Conservation (phyloP, 1,140 invertebrate species). For the Limonius californicus region DNA sequence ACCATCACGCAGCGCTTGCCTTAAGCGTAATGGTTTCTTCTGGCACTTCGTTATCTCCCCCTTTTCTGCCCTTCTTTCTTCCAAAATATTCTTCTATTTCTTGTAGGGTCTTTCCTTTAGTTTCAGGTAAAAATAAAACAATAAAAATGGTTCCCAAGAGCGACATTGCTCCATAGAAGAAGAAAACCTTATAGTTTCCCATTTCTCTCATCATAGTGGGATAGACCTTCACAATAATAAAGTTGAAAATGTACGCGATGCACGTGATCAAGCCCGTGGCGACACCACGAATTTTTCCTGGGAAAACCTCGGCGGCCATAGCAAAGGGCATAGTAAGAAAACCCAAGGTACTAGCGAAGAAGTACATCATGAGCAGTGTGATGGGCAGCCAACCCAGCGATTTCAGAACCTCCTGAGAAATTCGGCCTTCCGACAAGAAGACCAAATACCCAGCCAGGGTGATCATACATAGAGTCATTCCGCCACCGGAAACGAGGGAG, state of each 20-base stretch:
- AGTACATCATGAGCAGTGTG: conserved; percentile 55
- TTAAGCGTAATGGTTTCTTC: too few species aligned
- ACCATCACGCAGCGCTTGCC: too few species aligned
- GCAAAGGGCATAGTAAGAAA: conserved; percentile 68
- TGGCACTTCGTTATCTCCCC: too few species aligned
- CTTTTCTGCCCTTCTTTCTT: not conserved
- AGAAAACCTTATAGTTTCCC: conserved; percentile 62
- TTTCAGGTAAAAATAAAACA: conserved; percentile 70
- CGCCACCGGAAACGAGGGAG: conserved; percentile 57
- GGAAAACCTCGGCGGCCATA: conserved; percentile 72
- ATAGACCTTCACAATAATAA: conserved; percentile 71
- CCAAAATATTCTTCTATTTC: conserved; percentile 65
- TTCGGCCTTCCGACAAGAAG: conserved; percentile 36
- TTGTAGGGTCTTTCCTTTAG: conserved; percentile 68
- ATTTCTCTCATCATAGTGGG: conserved; percentile 55
- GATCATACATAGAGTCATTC: conserved; percentile 59
- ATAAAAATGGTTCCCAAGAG: conserved; percentile 66
- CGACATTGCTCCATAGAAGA: conserved; percentile 65
- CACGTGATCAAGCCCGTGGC: conserved; percentile 64
- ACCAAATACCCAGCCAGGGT: conserved; percentile 50
- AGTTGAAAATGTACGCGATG: conserved; percentile 67
- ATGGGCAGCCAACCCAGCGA: conserved; percentile 48
- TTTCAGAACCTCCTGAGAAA: conserved; percentile 21
- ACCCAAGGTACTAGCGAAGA: conserved; percentile 59
- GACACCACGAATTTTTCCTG: conserved; percentile 61